Conservation (phyloP, 2,113 vertebrate genomes). For the Axis porcinus region DNA sequence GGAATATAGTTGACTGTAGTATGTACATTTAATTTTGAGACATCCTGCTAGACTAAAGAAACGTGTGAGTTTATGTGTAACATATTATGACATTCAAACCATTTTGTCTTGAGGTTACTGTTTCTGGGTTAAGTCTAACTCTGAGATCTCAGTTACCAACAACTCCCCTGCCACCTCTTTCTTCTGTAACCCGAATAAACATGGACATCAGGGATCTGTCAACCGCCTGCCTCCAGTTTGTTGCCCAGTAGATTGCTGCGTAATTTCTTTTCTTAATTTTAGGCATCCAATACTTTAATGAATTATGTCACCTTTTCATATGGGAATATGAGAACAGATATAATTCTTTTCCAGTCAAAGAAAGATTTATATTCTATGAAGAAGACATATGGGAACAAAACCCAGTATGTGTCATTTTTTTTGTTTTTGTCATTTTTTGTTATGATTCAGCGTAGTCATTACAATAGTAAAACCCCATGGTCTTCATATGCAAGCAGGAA, state of each 20-base stretch:
- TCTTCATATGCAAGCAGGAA: not conserved
- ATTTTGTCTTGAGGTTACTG: not conserved
- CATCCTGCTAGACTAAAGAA: not conserved
- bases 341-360: conserved; percentile 65
- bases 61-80: not conserved
- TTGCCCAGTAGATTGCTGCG: conserved; percentile 48
- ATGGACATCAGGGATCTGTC: not conserved
- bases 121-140: conserved; percentile 15
- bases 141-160: not conserved
- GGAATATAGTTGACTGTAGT: not conserved
- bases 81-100: not conserved
- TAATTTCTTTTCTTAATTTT: conserved; percentile 67
- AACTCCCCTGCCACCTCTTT: not conserved
- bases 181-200: not conserved
- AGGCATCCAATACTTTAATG: conserved; percentile 57
- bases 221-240: not conserved
- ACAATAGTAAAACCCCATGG: not conserved
- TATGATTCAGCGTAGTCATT: conserved; percentile 1
- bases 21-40: not conserved
- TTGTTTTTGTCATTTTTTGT: conserved; percentile 34
- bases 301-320: conserved; percentile 67
- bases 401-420: conserved; percentile 61
- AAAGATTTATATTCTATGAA: conserved; percentile 66
- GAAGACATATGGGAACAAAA: conserved; percentile 66
- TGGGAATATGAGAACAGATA: conserved; percentile 62